A percentile compares a stretch with the other conserved stretches of the same genome.
phyloP scores from a whole-genome alignment of 2,797 vertebrate genomes.

The Myripristis jacobus region DNA sequence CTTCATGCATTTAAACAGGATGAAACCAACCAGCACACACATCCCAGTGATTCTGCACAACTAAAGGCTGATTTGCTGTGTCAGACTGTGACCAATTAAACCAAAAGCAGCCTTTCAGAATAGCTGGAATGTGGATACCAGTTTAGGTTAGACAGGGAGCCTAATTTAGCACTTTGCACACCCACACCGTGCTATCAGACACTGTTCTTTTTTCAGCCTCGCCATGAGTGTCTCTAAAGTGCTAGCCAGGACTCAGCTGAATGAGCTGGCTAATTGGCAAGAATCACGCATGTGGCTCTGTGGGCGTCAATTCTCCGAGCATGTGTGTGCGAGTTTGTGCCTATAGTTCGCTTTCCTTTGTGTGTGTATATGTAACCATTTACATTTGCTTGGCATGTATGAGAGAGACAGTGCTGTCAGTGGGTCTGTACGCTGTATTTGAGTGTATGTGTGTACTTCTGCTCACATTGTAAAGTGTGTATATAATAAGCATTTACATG shows the following conservation, averaged over 20 bases:
- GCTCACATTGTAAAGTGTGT: neutral
- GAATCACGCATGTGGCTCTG: neutral
- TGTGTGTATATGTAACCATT: neutral
- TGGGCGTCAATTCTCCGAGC: neutral
- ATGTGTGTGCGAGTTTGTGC: neutral
- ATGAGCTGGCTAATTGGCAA: constrained; percentile 27
- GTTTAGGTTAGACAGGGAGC: constrained; percentile 33
- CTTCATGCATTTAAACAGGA: constrained; percentile 34
- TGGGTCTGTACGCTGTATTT: neutral
- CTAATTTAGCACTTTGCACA: constrained; percentile 31
- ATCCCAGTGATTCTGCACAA: constrained; percentile 9
- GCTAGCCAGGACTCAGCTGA: constrained; percentile 29
- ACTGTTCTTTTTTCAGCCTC: neutral
- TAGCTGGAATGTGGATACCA: constrained; percentile 14
- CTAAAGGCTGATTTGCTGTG: constrained; percentile 38
- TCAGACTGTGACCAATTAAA: constrained; percentile 38
- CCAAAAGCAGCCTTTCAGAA: neutral
- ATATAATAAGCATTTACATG: neutral
- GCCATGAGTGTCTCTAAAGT: constrained; percentile 21
- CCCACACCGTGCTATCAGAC: constrained; percentile 15
- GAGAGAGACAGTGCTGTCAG: neutral
- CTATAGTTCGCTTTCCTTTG: neutral
- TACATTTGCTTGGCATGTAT: neutral
- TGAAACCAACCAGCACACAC: constrained; percentile 4
- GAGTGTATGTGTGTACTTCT: neutral